phyloP scores from a whole-genome alignment of 2,113 vertebrate genomes.

The Bubo blakistoni region DNA sequence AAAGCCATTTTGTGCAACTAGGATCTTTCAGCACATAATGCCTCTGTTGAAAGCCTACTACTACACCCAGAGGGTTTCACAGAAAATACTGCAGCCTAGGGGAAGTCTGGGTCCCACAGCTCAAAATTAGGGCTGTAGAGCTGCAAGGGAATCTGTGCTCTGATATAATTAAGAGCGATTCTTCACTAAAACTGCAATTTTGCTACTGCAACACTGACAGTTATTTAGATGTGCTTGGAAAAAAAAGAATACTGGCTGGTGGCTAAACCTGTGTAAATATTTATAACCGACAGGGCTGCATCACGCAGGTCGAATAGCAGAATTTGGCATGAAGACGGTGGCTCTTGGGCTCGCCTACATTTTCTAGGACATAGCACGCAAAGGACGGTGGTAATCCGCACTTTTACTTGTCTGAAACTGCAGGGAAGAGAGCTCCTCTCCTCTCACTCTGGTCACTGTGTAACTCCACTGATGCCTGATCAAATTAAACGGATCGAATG shows the following conservation, averaged over 20 bases:
- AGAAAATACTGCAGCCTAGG: background rate
- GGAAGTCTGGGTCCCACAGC: background rate
- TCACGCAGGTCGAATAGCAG: background rate
- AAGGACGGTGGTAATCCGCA: background rate
- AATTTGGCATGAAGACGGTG: fast-evolving
- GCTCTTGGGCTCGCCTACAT: background rate
- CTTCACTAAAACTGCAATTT: background rate
- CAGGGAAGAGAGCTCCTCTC: background rate
- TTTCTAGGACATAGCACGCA: background rate
- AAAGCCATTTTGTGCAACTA: background rate
- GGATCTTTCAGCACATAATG: background rate
- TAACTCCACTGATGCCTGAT: background rate
- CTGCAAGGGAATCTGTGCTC: background rate
- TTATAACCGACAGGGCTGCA: background rate
- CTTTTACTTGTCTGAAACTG: background rate
- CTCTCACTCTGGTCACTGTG: background rate
- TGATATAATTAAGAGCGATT: background rate
- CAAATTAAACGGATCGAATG: background rate
- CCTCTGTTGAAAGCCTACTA: background rate
- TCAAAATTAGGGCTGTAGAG: background rate
- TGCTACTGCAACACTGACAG: background rate
- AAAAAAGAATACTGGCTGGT: background rate
- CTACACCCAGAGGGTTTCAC: background rate
- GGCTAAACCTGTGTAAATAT: background rate
- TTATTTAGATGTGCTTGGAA: background rate